A percentile compares a stretch with the other conserved stretches of the same genome.
Conservation (phyloP, 2,797 vertebrate species). For the Anas capensis region DNA sequence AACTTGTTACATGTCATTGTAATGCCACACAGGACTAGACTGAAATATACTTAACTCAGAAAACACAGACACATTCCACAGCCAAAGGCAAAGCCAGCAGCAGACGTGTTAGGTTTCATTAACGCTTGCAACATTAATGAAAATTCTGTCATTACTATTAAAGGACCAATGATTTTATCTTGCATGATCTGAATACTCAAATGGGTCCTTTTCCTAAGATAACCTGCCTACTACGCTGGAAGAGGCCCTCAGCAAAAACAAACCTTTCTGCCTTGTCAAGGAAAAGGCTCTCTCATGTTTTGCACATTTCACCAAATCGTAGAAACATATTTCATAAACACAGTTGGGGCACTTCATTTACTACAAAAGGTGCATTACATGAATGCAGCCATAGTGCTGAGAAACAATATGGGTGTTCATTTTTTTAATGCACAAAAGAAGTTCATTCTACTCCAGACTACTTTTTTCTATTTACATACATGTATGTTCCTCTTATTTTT, state of each 20-base stretch:
- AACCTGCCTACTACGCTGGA: not conserved
- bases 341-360: not conserved
- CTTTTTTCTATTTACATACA: not conserved
- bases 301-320: not conserved
- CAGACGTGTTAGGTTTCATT: not conserved
- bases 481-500: not conserved
- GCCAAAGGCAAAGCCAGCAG: not conserved
- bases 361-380: not conserved
- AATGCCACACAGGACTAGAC: not conserved
- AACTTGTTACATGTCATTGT: not conserved
- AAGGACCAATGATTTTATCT: constrained; percentile 21
- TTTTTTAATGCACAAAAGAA: not conserved
- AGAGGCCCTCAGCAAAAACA: not conserved
- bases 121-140: not conserved
- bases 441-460: not conserved
- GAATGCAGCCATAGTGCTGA: not conserved
- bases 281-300: not conserved
- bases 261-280: not conserved
- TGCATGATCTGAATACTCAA: not conserved
- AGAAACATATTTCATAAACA: not conserved
- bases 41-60: not conserved
- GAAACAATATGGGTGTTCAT: not conserved
- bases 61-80: not conserved
- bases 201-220: not conserved
- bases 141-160: constrained; percentile 25